Evolutionary conservation across 2,113 vertebrate genomes (phyloP), one percentile per base, ranked within the genome.

Genomic region (Archilochus colubris): DNA sequence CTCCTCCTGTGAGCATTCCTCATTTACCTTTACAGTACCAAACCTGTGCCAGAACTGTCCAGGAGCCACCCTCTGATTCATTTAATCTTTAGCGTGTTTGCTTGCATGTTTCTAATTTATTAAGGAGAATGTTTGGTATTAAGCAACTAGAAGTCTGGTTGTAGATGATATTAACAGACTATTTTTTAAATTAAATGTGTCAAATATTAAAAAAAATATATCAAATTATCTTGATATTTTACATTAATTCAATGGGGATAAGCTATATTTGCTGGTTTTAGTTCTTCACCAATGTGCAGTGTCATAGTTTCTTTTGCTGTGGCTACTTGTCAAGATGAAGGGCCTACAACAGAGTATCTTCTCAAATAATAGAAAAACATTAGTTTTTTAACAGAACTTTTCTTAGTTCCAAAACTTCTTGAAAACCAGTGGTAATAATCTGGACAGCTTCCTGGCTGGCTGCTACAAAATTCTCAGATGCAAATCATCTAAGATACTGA

Each of bases 111-210:
- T 93, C 88, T 94, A 59, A 94, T 93, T 92, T 84, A 92, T 94
- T 93, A 92, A 88, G 73, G 73, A 75, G 83, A 75, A n/a, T 81
- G 31, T 86, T 92, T 95, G 88, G 51, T 86, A 80, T 93, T 81
- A 93, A 76, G 84, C 86, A 95, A 92, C 94, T 93, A 90, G 48
- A 91, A 93, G 92, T 94, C 91, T 96, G 78, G 73, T 88, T 86
- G 44, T 92, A 92, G 73, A 72, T 64, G 40, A 16, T 95, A 94
- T 95, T 95, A 94, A 95, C 92, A 96, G 38, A 86, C 58, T 94
- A 88, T 50, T 46, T 86, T 94, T 61, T 3, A 4, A 94, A 88
- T 72, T 50, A 36, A 86, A 84, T 69, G 92, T 84, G 79, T 93
- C 88, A 93, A 61, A 64, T 81, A 53, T 81, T 92, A 55, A 55